Evolutionary conservation across 2,888 invertebrate genomes (phyloP).

Genomic region (Arenicola marina): DNA sequence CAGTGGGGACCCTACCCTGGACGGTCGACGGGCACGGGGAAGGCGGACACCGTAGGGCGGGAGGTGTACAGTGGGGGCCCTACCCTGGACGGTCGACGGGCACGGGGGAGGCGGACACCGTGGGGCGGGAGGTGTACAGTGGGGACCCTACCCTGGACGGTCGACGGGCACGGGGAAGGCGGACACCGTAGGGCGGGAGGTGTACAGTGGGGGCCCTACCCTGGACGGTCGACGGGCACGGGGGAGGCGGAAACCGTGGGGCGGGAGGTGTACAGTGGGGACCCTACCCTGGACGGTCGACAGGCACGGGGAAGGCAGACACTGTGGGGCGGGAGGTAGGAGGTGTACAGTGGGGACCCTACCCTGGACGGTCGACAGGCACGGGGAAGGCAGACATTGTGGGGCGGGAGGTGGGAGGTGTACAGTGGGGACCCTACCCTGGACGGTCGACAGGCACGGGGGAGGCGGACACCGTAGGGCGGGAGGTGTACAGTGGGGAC

Average conservation of each 20-base stretch:
- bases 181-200: conserved; percentile 39
- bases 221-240: conserved; percentile 40
- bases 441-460: conserved; percentile 42
- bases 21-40: conserved; percentile 42
- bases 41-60: conserved; percentile 40
- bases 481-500: conserved; percentile 36
- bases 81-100: conserved; percentile 38
- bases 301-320: conserved; percentile 41
- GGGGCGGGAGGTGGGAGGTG: conserved; percentile 39
- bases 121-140: conserved; percentile 36
- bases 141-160: conserved; percentile 34
- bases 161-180: conserved; percentile 43
- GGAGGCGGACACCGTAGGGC: conserved; percentile 41
- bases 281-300: conserved; percentile 38
- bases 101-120: conserved; percentile 40
- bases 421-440: conserved; percentile 31
- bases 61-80: conserved; percentile 35
- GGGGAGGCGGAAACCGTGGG: conserved; percentile 42
- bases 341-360: conserved; percentile 34
- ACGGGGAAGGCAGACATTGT: conserved; percentile 40
- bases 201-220: conserved; percentile 32
- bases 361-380: conserved; percentile 37
- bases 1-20: conserved; percentile 31
- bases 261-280: conserved; percentile 31
- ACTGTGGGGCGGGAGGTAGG: conserved; percentile 40